Base-by-base conservation (phyloP, 2,888 invertebrate genomes). In the Hermaeophaga mercurialis region DNA sequence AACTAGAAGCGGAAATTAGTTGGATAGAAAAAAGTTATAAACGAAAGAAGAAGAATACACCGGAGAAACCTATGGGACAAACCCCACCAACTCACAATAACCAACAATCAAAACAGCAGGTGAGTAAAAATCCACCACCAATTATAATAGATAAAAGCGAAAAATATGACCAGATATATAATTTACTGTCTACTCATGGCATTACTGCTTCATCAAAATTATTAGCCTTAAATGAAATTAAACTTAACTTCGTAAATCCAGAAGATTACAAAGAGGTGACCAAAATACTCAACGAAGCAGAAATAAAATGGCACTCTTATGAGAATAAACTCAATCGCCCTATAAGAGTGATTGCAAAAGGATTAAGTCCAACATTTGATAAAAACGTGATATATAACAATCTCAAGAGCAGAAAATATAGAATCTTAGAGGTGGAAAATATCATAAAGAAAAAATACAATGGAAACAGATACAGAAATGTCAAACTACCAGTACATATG, bases 291-390 rank as follows among this genome's bases (percentile, higher is more conserved):
- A 41, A 41, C 17, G 22, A 41, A 41, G 9, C 11, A 1, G 22
- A 19, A 41, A 19, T 41, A 4, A 11, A 12, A 24, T 41, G 41
- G 22, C 22, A 22, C 22, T 22, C 22, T 22, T 22, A 22, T 22
- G 22, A 19, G 22, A 41, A 41, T 41, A 18, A 41, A 41, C 24
- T 41, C 6, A 41, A 22, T 12, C 41, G 19, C 9, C 41, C 22
- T 24, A 41, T 22, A 41, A 41, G 41, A 41, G 41, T 41, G 24
- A 41, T 41, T 41, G 17, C 18, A n/a, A 41, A 41, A 22, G 41
- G 24, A 41, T 12, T 41, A 41, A 41, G 19, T 18, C 19, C 41
- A 41, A 18, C 41, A 41, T 41, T 41, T 41, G 9, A 41, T 41
- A 22, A 19, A 3, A 17, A 41, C 12, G 8, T 3, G 24, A 41